Evolutionary conservation across 2,797 vertebrate genomes (phyloP), one percentile per base, ranked within the genome.

Genomic region (Ptychadena robeensis): DNA sequence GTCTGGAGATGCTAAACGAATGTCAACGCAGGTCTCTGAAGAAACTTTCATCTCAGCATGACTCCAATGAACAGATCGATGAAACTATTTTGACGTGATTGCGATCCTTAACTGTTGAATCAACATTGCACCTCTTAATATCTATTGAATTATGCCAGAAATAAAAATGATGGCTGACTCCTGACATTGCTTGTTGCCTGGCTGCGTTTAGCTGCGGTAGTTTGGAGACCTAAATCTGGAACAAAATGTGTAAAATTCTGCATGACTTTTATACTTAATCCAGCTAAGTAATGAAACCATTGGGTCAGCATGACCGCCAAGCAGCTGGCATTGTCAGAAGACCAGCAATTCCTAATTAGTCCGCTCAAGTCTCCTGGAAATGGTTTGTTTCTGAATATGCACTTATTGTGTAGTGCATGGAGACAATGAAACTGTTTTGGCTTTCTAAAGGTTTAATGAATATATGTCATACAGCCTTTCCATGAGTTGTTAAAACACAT

Each of bases 61-160:
- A 99, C 90, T 96, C 96, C 27, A 93, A 88, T 3, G 98, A 99
- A 91, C 97, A 98, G 88, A 96, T 99, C 0, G 98, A 99, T 0
- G 98, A 99, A 90, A 99, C 97, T 68, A 97, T 99, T 87, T 93
- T 99, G 85, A 98, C 97, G 87, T 99, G 96, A 99, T 90, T 1
- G 38, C 72, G 53, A 69, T 73, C 34, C 32, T 1, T 44, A 27
- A 22, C 27, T 65, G 83, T 87, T 65, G 82, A 79, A 83, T 86
- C 88, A 87, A 88, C 87, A 77, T 86, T 86, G 86, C 82, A 31
- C 86, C 83, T 91, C 89, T 18, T 38, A 88, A 86, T 88, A 86
- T 86, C 88, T 88, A 76, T 78, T 80, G 9, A 53, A 53, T 4
- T 53, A 53, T 53, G 18, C 44, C 44, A 22, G 18, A 53, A 7